Evolutionary conservation across 2,888 invertebrate species (phyloP), one percentile per base, ranked within the genome.

Genomic region (Chydorus sphaericus): DNA sequence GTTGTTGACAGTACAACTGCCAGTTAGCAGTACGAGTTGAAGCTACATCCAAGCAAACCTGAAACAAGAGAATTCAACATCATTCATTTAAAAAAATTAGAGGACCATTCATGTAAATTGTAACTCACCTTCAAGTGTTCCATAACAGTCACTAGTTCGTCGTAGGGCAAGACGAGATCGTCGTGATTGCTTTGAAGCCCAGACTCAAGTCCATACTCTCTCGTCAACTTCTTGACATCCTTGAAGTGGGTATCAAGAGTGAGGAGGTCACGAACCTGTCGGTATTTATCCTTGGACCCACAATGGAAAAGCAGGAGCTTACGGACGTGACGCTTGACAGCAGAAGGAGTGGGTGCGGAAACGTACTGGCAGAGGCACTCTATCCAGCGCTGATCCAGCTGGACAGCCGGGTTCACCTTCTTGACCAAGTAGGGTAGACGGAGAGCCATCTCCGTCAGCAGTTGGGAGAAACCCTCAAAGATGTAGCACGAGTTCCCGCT

Each of bases 381-480:
- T 38, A 60, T 61, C 59, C 59, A 60, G 3, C 37, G 54, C 11
- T 50, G 54, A 29, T 60, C 59, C 16, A 48, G 16, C 31, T 57
- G 59, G 39, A 52, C 30, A 39, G 23, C 60, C 59, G 49, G 61
- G 59, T 56, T 58, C 66, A 85, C 82, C 65, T 86, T 85, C 66
- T 86, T 82, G 28, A 93, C 87, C 75, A 94, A 93, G 67, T 94
- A 94, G 0, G 96, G 94, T 57, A 97, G 74, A 20, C 94, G 78
- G 10, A 96, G 75, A 0, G 90, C 87, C 79, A 96, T 89, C 74
- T 97, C 96, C 55, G 96, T 93, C 26, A 97, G 73, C n/a, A 96
- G 75, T 61, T 90, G 88, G 10, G 90, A 88, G 69, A 93, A 94
- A 44, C 44, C 86, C 67, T 92, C 88, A 68, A 97, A 93, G 31